Evolutionary conservation across 2,113 vertebrate species (phyloP), one percentile per base, ranked within the genome.

Genomic region (Noctilio leporinus): DNA sequence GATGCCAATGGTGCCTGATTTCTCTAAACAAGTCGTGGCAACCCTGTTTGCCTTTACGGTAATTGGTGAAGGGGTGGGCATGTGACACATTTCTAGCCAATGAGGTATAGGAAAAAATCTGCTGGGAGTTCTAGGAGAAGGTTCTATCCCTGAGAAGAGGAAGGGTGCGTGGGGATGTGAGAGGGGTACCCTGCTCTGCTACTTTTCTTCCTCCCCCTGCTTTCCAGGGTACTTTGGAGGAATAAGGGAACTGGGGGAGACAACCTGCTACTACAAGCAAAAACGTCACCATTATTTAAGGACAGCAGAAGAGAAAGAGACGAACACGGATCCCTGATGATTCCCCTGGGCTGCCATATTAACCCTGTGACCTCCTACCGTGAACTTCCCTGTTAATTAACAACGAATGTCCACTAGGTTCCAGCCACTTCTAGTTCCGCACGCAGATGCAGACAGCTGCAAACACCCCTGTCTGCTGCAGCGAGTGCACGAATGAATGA

Each of bases 151-250:
- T 7, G 20, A 81, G 11, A 35, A 62, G 51, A 70, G 26, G 45
- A 91, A 4, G 7, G n/a, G n/a, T 15, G 17, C 6, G 0, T 0
- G 0, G 11, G 16, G 7, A 10, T 7, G 0, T 0, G 0, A 4
- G 16, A 90, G 65, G 35, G 70, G 22, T 67, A 26, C 3, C 1
- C 35, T 20, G 2, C 24, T 51, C 28, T 1, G 7, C 38, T 17
- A 33, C 1, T 55, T 20, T 28, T n/a, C 80, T 78, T 49, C 77
- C 40, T 55, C n/a, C 43, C 76, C 30, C 4, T 10, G 40, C 47
- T 47, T 14, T 22, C 26, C 14, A 64, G 51, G 35, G 24, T 19
- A 55, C 35, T 51, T 10, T 10, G 30, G 77, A 19, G 10, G 12
- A 81, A 7, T 8, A 24, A 77, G 16, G 10, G 47, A 11, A 33